phyloP scores from a whole-genome alignment of 2,888 invertebrate species.

The Oscheius sp. region DNA sequence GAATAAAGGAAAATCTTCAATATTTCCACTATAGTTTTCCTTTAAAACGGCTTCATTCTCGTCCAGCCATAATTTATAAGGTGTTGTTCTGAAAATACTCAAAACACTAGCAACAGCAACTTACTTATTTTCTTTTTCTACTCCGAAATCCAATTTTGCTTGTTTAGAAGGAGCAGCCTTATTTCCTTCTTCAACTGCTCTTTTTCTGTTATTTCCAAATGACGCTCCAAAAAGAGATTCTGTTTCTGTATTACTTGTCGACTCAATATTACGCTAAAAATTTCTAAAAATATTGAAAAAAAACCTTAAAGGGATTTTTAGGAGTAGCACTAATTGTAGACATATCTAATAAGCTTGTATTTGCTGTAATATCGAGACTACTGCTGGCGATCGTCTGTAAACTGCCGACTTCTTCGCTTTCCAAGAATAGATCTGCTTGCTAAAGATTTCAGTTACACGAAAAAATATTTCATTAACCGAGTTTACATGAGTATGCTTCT shows the following conservation, averaged over 20 bases:
- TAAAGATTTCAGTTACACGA: background rate
- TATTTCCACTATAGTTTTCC: constrained; percentile 34
- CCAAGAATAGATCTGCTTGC: constrained; percentile 2
- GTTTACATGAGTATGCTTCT: background rate
- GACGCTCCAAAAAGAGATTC: constrained; percentile 33
- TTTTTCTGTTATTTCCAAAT: constrained; percentile 24
- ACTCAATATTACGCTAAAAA: constrained; percentile 5
- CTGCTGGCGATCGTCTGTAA: too few species aligned
- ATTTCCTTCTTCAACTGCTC: constrained; percentile 16
- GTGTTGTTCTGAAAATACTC: constrained; percentile 33
- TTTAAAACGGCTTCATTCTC: constrained; percentile 36
- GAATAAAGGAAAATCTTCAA: constrained; percentile 44
- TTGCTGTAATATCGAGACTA: background rate
- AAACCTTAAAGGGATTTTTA: constrained; percentile 13
- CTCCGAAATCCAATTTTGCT: constrained; percentile 22
- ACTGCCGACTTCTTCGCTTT: background rate
- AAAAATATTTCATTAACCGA: background rate
- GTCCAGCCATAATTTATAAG: constrained; percentile 45
- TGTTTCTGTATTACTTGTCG: background rate
- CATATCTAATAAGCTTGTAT: background rate
- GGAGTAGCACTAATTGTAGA: background rate
- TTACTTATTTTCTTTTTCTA: constrained; percentile 28
- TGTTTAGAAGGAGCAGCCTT: constrained; percentile 19
- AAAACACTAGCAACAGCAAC: background rate
- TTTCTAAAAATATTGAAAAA: background rate